phyloP scores from a whole-genome alignment of 2,113 vertebrate species.

The Malurus elegans region DNA sequence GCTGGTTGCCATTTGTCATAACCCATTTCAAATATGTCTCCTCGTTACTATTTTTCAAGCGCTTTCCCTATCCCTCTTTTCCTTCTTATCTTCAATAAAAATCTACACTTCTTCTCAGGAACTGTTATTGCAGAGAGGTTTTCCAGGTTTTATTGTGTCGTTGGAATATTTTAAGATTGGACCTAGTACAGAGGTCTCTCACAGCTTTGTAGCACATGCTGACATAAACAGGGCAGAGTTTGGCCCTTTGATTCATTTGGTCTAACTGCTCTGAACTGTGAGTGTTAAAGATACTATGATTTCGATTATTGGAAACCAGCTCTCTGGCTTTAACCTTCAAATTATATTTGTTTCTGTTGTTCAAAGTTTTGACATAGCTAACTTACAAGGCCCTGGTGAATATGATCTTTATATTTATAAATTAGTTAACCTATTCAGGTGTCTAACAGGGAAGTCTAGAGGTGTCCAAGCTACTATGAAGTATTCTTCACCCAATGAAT shows the following conservation, averaged over 20 bases:
- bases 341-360: not conserved
- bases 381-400: not conserved
- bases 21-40: not conserved
- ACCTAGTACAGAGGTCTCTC: not conserved
- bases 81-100: not conserved
- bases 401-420: not conserved
- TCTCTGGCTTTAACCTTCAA: not conserved
- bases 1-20: constrained; percentile 18
- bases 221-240: not conserved
- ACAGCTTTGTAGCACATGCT: not conserved
- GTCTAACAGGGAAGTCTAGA: not conserved
- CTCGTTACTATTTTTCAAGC: not conserved
- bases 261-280: not conserved
- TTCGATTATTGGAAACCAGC: not conserved
- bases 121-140: not conserved
- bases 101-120: not conserved
- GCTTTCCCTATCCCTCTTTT: not conserved
- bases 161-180: not conserved
- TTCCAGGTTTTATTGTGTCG: not conserved
- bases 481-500: not conserved
- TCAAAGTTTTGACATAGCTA: not conserved
- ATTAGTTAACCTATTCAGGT: not conserved
- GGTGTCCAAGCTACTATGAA: not conserved
- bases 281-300: not conserved
- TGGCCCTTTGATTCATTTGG: not conserved